A percentile compares a stretch with the other conserved stretches of the same genome.
phyloP scores from a whole-genome alignment of 2,113 vertebrate species.

The Amia ocellicauda region DNA sequence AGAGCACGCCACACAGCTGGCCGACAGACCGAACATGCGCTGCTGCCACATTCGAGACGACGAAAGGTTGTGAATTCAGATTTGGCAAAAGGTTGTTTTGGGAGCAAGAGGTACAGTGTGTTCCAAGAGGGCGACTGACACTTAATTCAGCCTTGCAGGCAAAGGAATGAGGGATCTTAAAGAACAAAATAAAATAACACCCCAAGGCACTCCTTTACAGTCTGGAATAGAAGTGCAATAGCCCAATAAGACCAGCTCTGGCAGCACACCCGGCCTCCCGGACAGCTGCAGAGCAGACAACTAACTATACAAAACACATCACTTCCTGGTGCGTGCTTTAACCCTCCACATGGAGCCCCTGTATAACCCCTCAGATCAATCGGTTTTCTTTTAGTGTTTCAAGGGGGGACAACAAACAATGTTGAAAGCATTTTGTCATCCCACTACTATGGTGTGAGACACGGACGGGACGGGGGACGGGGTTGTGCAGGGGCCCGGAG shows the following conservation, averaged over 20 bases:
- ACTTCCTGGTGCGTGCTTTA: too few species aligned
- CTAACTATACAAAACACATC: too few species aligned
- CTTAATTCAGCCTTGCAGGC: neutral
- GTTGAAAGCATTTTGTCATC: too few species aligned
- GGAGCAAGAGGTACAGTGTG: neutral
- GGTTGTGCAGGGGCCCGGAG: too few species aligned
- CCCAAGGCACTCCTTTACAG: neutral
- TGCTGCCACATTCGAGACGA: neutral
- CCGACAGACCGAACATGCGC: conserved; percentile 1
- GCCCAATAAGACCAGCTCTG: neutral
- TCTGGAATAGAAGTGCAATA: neutral
- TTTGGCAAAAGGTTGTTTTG: conserved; percentile 1
- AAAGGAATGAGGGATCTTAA: neutral
- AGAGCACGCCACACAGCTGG: conserved; percentile 9
- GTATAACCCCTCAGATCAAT: too few species aligned
- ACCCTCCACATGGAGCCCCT: too few species aligned
- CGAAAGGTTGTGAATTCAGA: neutral
- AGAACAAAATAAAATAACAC: too few species aligned
- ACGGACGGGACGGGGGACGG: too few species aligned
- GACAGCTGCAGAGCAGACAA: neutral
- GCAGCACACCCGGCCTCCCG: neutral
- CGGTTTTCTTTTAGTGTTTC: too few species aligned
- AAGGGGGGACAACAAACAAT: too few species aligned
- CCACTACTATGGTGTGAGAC: too few species aligned
- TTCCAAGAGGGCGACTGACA: neutral